Evolutionary conservation across 2,797 vertebrate species (phyloP).

Genomic region (Cottoperca gobio): DNA sequence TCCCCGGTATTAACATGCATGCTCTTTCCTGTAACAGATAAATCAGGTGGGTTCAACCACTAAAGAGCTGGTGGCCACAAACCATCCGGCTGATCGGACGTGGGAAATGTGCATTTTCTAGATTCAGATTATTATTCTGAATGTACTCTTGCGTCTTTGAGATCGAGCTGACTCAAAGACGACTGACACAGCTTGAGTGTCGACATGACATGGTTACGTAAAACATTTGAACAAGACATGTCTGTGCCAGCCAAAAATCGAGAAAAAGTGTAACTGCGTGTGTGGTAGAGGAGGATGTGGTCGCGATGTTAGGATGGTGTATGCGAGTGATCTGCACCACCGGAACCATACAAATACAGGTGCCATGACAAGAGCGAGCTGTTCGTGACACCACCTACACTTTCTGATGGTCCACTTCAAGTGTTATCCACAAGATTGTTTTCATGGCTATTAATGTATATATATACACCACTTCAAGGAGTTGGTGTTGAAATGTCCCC

Average conservation of each 20-base stretch:
- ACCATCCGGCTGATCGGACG: background rate
- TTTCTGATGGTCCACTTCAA: background rate
- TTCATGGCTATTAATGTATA: background rate
- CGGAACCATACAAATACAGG: conserved; percentile 21
- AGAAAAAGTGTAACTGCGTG: background rate
- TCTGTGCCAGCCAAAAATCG: background rate
- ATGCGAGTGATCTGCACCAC: conserved; percentile 5
- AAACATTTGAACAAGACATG: conserved; percentile 15
- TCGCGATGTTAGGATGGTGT: conserved; percentile 28
- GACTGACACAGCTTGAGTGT: conserved; percentile 8
- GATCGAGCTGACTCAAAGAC: background rate
- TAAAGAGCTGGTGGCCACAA: background rate
- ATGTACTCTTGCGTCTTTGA: background rate
- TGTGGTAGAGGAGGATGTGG: conserved; percentile 54
- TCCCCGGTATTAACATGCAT: too few relatives aligned
- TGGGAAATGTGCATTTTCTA: background rate
- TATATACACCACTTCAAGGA: background rate
- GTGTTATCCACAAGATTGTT: background rate
- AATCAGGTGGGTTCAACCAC: background rate
- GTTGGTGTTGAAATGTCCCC: background rate
- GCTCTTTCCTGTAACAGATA: background rate
- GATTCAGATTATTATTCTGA: background rate
- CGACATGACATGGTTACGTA: conserved; percentile 13
- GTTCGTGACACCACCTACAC: background rate
- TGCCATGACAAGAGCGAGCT: background rate